A percentile compares a stretch with the other conserved stretches of the same genome.
Evolutionary conservation across 2,113 vertebrate species (phyloP).

Genomic region (Mustela nigripes): DNA sequence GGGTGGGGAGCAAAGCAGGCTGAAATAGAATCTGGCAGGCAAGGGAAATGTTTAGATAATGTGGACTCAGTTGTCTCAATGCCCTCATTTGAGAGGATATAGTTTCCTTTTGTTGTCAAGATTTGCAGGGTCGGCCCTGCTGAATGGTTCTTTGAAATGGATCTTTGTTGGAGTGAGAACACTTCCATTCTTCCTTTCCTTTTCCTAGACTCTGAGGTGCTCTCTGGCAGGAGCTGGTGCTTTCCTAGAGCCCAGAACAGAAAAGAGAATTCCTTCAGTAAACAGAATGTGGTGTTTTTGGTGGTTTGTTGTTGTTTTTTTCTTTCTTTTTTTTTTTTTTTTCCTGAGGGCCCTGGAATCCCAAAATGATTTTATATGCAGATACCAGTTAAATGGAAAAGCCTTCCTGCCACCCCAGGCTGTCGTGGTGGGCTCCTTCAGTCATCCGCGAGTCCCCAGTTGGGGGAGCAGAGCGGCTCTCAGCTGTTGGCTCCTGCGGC

Average conservation of each 20-base stretch:
- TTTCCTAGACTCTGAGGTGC: neutral
- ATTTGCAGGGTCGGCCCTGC: neutral
- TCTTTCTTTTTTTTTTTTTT: neutral
- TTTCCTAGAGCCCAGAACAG: neutral
- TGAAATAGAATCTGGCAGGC: constrained; percentile 14
- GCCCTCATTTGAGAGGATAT: neutral
- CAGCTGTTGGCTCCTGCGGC: neutral
- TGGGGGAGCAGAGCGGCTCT: neutral
- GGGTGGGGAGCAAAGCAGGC: neutral
- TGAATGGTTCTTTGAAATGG: constrained; percentile 52
- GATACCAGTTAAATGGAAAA: neutral
- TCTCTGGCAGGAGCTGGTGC: neutral
- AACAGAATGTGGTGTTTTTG: neutral
- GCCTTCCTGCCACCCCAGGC: neutral
- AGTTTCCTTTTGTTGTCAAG: constrained; percentile 53
- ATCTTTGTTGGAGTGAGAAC: neutral
- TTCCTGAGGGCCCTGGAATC: neutral
- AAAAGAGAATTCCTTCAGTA: neutral
- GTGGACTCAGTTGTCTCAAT: neutral
- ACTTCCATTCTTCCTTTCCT: neutral
- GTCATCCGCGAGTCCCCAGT: neutral
- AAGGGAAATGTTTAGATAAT: neutral
- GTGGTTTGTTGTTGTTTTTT: neutral
- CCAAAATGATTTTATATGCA: neutral
- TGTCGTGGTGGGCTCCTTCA: neutral